Evolutionary conservation across 2,113 vertebrate genomes (phyloP).

Genomic region (Microcebus jonahi): DNA sequence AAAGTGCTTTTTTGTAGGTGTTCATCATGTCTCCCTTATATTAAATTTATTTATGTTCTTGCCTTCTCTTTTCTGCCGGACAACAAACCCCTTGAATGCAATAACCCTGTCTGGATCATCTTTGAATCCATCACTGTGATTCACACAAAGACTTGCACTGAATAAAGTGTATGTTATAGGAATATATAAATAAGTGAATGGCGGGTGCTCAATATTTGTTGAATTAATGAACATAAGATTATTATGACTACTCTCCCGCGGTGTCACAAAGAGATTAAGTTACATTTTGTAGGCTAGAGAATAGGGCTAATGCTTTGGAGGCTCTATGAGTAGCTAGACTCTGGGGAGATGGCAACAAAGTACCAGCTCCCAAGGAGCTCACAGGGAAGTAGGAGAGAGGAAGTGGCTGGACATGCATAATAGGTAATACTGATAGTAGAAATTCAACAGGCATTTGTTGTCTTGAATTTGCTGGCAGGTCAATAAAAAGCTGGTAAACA

Average conservation of each 20-base stretch:
- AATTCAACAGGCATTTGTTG: neutral
- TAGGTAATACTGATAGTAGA: neutral
- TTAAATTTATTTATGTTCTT: neutral
- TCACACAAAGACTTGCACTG: conserved; percentile 38
- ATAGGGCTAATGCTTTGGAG: neutral
- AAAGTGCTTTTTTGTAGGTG: neutral
- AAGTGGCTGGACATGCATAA: neutral
- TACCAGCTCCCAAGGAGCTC: neutral
- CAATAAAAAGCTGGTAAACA: conserved; percentile 43
- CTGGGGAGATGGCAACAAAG: neutral
- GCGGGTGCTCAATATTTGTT: conserved; percentile 27
- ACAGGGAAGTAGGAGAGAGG: neutral
- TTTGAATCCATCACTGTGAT: conserved; percentile 41
- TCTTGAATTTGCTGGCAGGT: conserved; percentile 23
- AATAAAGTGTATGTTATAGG: conserved; percentile 4
- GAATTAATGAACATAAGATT: conserved; percentile 53
- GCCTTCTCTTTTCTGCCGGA: neutral
- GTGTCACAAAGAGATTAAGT: conserved; percentile 44
- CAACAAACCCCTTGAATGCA: neutral
- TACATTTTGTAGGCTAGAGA: conserved; percentile 47
- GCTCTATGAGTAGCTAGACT: neutral
- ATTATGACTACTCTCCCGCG: conserved; percentile 19
- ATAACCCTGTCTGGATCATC: conserved; percentile 16
- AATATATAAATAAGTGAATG: conserved; percentile 60
- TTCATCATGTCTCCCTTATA: neutral